Percentiles rank a stretch among this genome's conserved stretches.
phyloP scores from a whole-genome alignment of 1,140 invertebrate genomes.

The Onthophagus taurus region DNA sequence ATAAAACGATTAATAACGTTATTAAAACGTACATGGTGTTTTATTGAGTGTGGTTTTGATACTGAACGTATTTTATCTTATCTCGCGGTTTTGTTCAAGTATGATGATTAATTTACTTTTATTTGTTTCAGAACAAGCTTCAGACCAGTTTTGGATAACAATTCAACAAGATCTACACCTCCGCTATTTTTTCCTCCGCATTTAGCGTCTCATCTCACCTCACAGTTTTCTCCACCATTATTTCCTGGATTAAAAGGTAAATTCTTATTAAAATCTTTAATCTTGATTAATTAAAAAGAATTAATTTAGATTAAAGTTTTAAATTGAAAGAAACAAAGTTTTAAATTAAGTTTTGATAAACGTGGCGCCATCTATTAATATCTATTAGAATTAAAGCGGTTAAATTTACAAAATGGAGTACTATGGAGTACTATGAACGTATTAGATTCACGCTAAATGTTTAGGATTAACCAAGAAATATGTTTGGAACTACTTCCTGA shows the following conservation, averaged over 20 bases:
- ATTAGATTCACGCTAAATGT: no score
- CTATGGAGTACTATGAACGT: no score
- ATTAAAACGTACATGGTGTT: not conserved
- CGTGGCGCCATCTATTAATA: no score
- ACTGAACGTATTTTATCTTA: not conserved
- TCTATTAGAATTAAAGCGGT: no score
- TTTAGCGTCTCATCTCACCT: slow-evolving; percentile 55
- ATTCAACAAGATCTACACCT: slow-evolving; percentile 44
- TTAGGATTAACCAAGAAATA: no score
- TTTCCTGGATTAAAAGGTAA: slow-evolving; percentile 68
- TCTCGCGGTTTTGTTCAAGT: not conserved
- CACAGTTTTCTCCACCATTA: slow-evolving; percentile 68
- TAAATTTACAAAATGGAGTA: no score
- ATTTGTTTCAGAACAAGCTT: slow-evolving; percentile 46
- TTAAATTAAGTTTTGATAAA: no score
- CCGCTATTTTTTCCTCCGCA: slow-evolving; percentile 74
- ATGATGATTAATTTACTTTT: not conserved
- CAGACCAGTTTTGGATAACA: slow-evolving; percentile 51
- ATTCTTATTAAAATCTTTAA: slow-evolving; percentile 11
- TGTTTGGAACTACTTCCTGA: no score
- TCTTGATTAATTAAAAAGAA: no score
- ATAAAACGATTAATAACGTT: not conserved
- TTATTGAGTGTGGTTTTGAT: not conserved
- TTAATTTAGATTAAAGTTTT: no score
- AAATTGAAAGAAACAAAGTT: no score